Percentiles rank a stretch among this genome's conserved stretches.
These are phyloP conservation scores for Rostratula benghalensis DNA, from an alignment of 2,113 vertebrate genomes.

Conservation along the genomic window DNA sequence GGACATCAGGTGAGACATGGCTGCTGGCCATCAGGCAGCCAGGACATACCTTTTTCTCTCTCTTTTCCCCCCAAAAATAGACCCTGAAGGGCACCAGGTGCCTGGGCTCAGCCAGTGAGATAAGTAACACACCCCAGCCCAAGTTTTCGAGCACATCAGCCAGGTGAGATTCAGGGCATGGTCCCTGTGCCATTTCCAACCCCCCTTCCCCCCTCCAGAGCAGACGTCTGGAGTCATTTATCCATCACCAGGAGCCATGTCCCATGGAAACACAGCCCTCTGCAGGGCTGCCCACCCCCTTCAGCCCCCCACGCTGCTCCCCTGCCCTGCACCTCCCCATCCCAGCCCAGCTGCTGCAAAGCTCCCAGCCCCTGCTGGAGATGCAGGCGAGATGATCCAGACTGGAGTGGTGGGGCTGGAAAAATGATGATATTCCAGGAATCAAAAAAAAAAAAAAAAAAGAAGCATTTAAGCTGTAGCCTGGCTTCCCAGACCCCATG, in stretches of 20 bases:
- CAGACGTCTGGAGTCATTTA: rapidly evolving
- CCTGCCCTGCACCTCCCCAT: background rate
- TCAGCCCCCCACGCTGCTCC: background rate
- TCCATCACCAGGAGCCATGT: too few relatives aligned
- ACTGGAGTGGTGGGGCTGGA: background rate
- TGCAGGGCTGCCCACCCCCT: rapidly evolving
- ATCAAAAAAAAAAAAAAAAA: background rate
- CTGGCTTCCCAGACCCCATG: background rate
- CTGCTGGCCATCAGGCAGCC: background rate
- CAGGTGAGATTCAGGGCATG: rapidly evolving
- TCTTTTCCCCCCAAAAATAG: background rate
- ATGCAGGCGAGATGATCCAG: background rate
- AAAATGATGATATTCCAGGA: background rate
- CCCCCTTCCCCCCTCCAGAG: background rate
- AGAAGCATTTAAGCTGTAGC: background rate
- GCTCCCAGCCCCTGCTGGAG: background rate
- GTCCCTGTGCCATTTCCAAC: background rate
- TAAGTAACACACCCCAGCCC: rapidly evolving
- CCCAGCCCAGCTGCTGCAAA: background rate
- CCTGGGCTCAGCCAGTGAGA: background rate
- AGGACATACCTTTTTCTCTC: rapidly evolving
- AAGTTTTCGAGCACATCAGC: background rate
- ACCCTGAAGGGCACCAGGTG: background rate
- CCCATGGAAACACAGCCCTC: background rate
- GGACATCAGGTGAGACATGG: rapidly evolving